These are phyloP conservation scores for Dione juno DNA, from an alignment of 2,888 invertebrate genomes.

Conservation along the genomic window DNA sequence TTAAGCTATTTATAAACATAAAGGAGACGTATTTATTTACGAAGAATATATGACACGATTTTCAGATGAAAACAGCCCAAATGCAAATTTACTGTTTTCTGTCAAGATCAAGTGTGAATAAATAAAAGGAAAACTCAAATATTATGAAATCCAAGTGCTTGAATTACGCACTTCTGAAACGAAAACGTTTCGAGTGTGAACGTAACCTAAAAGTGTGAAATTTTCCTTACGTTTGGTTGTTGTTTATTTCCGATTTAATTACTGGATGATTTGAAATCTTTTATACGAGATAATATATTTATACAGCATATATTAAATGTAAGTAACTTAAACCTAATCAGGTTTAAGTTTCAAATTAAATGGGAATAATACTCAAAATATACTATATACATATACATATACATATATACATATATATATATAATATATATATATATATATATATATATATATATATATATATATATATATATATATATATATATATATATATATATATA, in stretches of 20 bases:
- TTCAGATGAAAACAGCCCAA: slow-evolving; percentile 63
- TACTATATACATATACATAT: too few species aligned
- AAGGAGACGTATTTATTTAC: slow-evolving; percentile 75
- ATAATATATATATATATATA: too few species aligned
- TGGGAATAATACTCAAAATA: too few species aligned
- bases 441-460: too few species aligned
- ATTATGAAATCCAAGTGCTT: slow-evolving; percentile 39
- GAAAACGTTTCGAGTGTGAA: slow-evolving; percentile 28
- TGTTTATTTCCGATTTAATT: background rate
- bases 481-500: too few species aligned
- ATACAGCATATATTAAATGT: background rate
- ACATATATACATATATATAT: too few species aligned
- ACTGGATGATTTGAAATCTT: background rate
- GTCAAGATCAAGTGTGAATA: slow-evolving; percentile 30
- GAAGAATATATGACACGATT: slow-evolving; percentile 77
- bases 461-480: too few species aligned
- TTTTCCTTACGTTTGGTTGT: background rate
- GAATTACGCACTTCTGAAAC: slow-evolving; percentile 21
- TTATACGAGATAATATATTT: background rate
- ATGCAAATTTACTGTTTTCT: slow-evolving; percentile 44
- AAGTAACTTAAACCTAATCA: too few species aligned
- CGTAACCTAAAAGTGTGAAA: slow-evolving; percentile 17
- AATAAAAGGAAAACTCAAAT: slow-evolving; percentile 28
- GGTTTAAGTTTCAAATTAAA: too few species aligned
- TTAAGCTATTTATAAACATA: slow-evolving; percentile 80